Percentiles rank a stretch among this genome's conserved stretches.
Evolutionary conservation across 1,140 invertebrate genomes (phyloP).

Genomic region (Eriosoma lanigerum): DNA sequence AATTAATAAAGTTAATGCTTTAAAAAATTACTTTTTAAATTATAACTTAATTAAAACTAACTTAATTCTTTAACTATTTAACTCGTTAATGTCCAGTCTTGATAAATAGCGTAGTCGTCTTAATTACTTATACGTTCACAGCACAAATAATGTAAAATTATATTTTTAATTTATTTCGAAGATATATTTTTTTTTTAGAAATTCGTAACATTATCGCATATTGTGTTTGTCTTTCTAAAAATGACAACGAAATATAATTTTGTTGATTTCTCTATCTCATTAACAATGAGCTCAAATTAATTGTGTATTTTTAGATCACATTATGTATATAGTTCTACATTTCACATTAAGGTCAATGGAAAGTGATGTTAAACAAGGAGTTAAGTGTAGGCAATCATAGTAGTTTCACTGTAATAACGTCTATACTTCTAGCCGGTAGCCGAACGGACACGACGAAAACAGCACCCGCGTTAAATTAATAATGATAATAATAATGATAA

Average conservation of each 20-base stretch:
- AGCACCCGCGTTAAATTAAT: conserved; percentile 1
- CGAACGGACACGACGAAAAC: not conserved
- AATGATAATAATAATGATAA: too few relatives aligned
- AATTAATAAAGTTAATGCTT: too few relatives aligned
- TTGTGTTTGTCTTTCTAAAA: conserved; percentile 25
- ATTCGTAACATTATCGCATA: not conserved
- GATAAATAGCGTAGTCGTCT: too few relatives aligned
- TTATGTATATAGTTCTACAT: not conserved
- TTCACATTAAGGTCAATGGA: conserved; percentile 46
- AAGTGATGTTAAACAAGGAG: conserved; percentile 49
- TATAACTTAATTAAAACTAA: too few relatives aligned
- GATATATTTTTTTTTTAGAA: not conserved
- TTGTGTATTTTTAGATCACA: conserved; percentile 19
- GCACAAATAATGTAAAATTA: too few relatives aligned
- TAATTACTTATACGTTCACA: too few relatives aligned
- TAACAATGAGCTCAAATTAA: conserved; percentile 16
- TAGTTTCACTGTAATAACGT: conserved; percentile 21
- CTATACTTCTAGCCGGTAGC: not conserved
- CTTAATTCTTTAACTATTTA: too few relatives aligned
- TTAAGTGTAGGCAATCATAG: conserved; percentile 34
- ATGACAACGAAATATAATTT: conserved; percentile 18
- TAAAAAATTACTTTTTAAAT: too few relatives aligned
- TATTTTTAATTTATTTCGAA: not conserved
- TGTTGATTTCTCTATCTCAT: conserved; percentile 36
- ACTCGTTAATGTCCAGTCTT: too few relatives aligned